Base-by-base conservation (phyloP, 2,113 vertebrate genomes). In the Alosa alosa region DNA sequence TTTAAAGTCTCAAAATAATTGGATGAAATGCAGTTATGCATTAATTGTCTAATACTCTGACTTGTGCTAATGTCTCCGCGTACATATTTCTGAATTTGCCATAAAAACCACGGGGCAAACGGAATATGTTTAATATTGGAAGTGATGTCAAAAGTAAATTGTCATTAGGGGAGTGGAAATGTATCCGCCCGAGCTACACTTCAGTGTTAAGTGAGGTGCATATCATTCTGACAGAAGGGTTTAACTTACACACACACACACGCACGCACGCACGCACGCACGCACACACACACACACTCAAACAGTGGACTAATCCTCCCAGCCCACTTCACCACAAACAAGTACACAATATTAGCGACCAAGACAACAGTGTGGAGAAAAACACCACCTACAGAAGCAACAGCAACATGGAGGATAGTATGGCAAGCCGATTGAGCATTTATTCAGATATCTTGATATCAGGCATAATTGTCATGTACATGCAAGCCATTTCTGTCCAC, bases 1-100 rank as follows among this genome's bases (percentile, higher is more conserved):
- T 95, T 95, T 95, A 95, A 94, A 92, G 89, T 82, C 89, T 89
- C 82, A 86, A 91, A 90, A 92, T 94, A 94, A 95, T 94, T 91
- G 91, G 91, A 94, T 93, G 93, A 94, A 92, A 93, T 93, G 94
- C 25, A 89, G 89, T 92, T 93, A 93, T 92, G 93, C 91, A 90
- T 90, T 91, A 91, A 72, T 25, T 83, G 89, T 90, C 90, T 86
- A 89, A 85, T 90, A 91, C 90, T 90, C 83, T 85, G 85, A 82
- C 85, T 75, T 72, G 78, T 83, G 68, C 84, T 87, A 85, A 89
- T 91, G 89, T 89, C 89, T 91, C 90, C 81, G 85, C 64, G 85
- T 88, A 89, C 89, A 89, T 89, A 91, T 90, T 89, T 91, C 84
- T 31, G 57, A 87, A 89, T 91, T 93, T 91, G 84, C 86, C 88